Evolutionary conservation across 2,797 vertebrate genomes (phyloP).

Genomic region (Phoxinus dragarum): DNA sequence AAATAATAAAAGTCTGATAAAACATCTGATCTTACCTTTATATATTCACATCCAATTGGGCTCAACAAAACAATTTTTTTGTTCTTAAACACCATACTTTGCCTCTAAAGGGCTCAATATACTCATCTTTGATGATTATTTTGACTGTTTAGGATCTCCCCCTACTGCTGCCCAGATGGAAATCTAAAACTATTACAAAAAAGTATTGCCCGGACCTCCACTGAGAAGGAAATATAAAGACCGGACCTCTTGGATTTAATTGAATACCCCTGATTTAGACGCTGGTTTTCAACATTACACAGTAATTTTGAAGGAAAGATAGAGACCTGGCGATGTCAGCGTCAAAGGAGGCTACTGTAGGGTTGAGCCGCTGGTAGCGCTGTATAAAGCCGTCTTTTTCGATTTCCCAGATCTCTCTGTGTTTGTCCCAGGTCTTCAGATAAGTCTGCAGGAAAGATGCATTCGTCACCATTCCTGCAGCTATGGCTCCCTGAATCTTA

Average conservation of each 20-base stretch:
- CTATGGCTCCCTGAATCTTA: constrained; percentile 84
- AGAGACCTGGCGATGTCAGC: constrained; percentile 86
- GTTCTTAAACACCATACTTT: neutral
- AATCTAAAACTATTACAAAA: neutral
- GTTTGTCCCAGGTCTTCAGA: constrained; percentile 88
- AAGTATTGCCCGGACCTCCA: neutral
- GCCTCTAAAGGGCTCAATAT: neutral
- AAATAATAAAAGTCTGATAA: too few relatives aligned
- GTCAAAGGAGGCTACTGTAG: constrained; percentile 85
- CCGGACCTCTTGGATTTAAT: neutral
- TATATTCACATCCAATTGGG: too few relatives aligned
- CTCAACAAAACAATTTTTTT: too few relatives aligned
- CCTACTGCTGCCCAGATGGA: too few relatives aligned
- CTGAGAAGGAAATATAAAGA: neutral
- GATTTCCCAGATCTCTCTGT: constrained; percentile 88
- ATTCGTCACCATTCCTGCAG: constrained; percentile 79
- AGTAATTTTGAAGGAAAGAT: neutral
- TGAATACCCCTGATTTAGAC: neutral
- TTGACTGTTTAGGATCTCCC: neutral
- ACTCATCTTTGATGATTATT: too few relatives aligned
- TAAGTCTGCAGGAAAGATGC: constrained; percentile 79
- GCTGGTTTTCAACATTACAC: neutral
- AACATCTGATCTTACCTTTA: too few relatives aligned
- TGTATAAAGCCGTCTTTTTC: constrained; percentile 87
- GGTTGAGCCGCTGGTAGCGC: constrained; percentile 84